A percentile compares a stretch with the other conserved stretches of the same genome.
Conservation (phyloP, 1,140 invertebrate genomes). For the Oppia nitens region DNA sequence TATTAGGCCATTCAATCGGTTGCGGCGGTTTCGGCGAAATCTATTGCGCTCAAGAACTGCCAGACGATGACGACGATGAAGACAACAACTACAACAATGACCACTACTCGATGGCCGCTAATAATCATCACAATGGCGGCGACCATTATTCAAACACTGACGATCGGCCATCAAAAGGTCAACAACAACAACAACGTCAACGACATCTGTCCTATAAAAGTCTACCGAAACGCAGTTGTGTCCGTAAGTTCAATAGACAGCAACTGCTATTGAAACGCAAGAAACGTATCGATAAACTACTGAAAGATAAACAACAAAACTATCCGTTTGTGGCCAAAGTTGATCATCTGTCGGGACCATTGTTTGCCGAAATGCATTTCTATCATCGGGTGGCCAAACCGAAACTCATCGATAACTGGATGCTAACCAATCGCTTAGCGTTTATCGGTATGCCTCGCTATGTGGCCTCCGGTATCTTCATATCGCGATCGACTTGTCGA, state of each 20-base stretch:
- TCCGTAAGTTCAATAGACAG: neutral
- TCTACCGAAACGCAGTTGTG: neutral
- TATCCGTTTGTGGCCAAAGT: slow-evolving; percentile 66
- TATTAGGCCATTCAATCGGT: slow-evolving; percentile 22
- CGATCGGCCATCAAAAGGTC: neutral
- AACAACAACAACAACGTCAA: neutral
- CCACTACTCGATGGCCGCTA: neutral
- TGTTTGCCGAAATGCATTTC: slow-evolving; percentile 90
- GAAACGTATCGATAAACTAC: neutral
- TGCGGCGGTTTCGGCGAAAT: slow-evolving; percentile 19
- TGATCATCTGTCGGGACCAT: slow-evolving; percentile 66
- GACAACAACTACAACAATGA: neutral
- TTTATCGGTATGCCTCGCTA: slow-evolving; percentile 70
- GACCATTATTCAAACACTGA: neutral
- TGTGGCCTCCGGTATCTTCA: slow-evolving; percentile 63
- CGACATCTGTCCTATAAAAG: neutral
- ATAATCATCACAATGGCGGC: no score
- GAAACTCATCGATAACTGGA: slow-evolving; percentile 41
- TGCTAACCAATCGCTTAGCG: slow-evolving; percentile 42
- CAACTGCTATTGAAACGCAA: neutral
- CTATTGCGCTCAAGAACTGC: slow-evolving; percentile 6
- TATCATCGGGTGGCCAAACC: slow-evolving; percentile 62
- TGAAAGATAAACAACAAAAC: slow-evolving; percentile 1
- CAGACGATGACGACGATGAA: neutral
- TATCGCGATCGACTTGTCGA: slow-evolving; percentile 24